A percentile compares a stretch with the other conserved stretches of the same genome.
phyloP scores from a whole-genome alignment of 2,797 vertebrate species.

The Eutrigla gurnardus region DNA sequence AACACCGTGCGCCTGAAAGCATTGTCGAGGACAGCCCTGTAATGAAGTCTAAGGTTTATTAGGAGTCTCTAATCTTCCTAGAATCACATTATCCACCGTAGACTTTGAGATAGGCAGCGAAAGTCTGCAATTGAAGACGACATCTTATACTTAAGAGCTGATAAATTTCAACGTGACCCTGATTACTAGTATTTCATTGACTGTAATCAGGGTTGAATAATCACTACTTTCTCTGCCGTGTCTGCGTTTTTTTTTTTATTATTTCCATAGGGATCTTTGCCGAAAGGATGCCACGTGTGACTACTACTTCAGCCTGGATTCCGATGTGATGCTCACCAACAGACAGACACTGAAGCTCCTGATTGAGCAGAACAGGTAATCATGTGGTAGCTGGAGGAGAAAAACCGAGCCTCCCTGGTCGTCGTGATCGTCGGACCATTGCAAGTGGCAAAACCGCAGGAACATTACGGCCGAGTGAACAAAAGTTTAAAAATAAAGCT shows the following conservation, averaged over 20 bases:
- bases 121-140: conserved; percentile 47
- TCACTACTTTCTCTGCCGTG: conserved; percentile 30
- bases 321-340: conserved; percentile 96
- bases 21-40: conserved; percentile 46
- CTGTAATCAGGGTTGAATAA: conserved; percentile 48
- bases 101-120: conserved; percentile 45
- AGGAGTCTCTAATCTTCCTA: conserved; percentile 65
- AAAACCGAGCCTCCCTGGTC: conserved; percentile 33
- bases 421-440: conserved; percentile 45
- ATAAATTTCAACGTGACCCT: conserved; percentile 30
- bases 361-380: conserved; percentile 98
- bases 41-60: conserved; percentile 62
- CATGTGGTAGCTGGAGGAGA: conserved; percentile 21
- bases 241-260: conserved; percentile 38
- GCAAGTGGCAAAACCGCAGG: conserved; percentile 70
- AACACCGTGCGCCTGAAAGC: conserved; percentile 33
- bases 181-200: conserved; percentile 45
- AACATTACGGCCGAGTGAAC: conserved; percentile 68
- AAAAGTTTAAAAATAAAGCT: conserved; percentile 79
- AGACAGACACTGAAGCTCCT: conserved; percentile 91
- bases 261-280: conserved; percentile 89
- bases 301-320: conserved; percentile 96
- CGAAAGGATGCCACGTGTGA: conserved; percentile 90
- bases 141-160: conserved; percentile 51
- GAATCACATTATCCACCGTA: conserved; percentile 50